Conservation (phyloP, 2,113 vertebrate genomes). For the Epinephelus lanceolatus region DNA sequence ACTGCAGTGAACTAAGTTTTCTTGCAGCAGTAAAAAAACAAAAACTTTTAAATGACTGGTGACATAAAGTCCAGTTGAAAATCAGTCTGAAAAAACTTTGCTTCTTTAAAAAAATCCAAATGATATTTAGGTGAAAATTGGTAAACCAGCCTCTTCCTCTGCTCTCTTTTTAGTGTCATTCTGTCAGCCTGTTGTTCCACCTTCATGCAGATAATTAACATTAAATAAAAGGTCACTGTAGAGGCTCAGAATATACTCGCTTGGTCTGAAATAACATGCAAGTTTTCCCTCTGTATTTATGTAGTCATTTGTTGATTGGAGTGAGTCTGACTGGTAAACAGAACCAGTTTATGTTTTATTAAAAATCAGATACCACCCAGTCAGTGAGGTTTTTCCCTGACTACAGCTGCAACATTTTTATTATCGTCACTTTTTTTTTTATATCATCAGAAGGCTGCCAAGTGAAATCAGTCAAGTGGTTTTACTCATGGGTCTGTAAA, state of each 20-base stretch:
- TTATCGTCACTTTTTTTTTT: background rate
- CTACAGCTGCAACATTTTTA: constrained; percentile 22
- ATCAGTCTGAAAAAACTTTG: background rate
- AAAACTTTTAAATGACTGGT: background rate
- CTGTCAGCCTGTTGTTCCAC: constrained; percentile 7
- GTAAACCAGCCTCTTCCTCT: background rate
- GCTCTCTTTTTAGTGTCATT: background rate
- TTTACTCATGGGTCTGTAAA: constrained; percentile 13
- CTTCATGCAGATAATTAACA: background rate
- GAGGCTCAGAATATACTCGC: background rate
- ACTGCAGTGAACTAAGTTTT: background rate
- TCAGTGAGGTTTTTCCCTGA: constrained; percentile 21
- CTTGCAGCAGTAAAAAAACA: background rate
- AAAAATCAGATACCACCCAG: background rate
- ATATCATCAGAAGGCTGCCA: constrained; percentile 11
- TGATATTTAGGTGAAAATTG: background rate
- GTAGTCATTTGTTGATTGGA: background rate
- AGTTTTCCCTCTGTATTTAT: background rate
- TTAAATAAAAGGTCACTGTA: constrained; percentile 6
- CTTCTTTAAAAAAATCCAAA: background rate
- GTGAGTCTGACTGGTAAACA: background rate
- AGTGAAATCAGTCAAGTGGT: constrained; percentile 1
- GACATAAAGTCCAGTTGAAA: background rate
- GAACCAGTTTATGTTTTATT: constrained; percentile 13
- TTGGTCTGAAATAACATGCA: background rate